A percentile compares a stretch with the other conserved stretches of the same genome.
Conservation (phyloP, 1,140 invertebrate genomes). For the Sarcophaga bullata region DNA sequence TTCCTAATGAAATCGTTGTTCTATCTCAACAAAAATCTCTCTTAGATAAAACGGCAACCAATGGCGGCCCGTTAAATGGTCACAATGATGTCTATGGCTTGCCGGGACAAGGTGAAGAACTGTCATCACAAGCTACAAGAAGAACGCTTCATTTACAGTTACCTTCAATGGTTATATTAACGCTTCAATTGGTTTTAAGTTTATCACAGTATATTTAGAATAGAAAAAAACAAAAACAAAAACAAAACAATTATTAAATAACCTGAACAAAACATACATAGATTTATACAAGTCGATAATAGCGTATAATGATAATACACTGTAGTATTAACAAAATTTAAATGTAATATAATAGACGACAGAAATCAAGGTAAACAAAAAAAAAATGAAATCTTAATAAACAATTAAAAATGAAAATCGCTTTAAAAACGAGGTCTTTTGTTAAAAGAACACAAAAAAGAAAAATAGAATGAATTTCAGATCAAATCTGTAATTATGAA, state of each 20-base stretch:
- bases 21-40: slow-evolving; percentile 76
- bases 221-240: neutral
- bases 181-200: slow-evolving; percentile 10
- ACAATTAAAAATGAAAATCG: too few species aligned
- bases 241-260: neutral
- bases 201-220: slow-evolving; percentile 1
- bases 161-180: neutral
- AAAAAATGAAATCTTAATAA: too few species aligned
- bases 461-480: too few species aligned
- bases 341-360: too few species aligned
- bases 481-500: too few species aligned
- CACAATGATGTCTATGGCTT: slow-evolving; percentile 14
- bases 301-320: too few species aligned
- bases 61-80: neutral
- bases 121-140: neutral
- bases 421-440: too few species aligned
- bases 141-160: neutral
- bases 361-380: too few species aligned
- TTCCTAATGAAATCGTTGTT: slow-evolving; percentile 76
- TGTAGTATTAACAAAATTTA: too few species aligned
- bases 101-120: slow-evolving; percentile 32
- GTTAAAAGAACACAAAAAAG: too few species aligned
- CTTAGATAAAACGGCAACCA: slow-evolving; percentile 61
- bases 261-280: too few species aligned
- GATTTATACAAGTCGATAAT: too few species aligned